Percentiles rank a stretch among this genome's conserved stretches.
Evolutionary conservation across 2,888 invertebrate genomes (phyloP).

Genomic region (Dorcus hopei): DNA sequence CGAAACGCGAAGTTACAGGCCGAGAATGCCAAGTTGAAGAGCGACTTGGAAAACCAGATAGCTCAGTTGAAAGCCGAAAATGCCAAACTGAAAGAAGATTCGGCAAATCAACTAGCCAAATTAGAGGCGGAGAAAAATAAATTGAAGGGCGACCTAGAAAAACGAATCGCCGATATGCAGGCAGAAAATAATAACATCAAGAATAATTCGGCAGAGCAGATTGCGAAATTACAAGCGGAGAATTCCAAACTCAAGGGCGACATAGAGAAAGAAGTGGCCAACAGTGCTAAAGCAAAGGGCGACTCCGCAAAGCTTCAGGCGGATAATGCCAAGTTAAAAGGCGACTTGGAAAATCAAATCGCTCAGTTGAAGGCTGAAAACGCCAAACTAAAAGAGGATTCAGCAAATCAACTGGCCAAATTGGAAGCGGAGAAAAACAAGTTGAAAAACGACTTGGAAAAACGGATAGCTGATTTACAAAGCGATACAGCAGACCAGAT

Average conservation of each 20-base stretch:
- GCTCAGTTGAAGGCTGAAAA: constrained; percentile 19
- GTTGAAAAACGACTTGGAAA: too few species aligned
- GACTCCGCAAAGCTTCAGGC: not conserved
- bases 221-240: not conserved
- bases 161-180: constrained; percentile 5
- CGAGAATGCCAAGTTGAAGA: not conserved
- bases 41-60: not conserved
- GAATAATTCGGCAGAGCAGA: constrained; percentile 18
- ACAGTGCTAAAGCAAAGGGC: too few species aligned
- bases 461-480: constrained; percentile 9
- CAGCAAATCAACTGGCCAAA: too few species aligned
- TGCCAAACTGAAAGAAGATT: constrained; percentile 14
- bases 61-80: constrained; percentile 18
- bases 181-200: not conserved
- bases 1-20: not conserved
- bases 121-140: constrained; percentile 7
- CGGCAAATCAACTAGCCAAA: too few species aligned
- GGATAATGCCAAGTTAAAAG: not conserved
- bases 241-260: too few species aligned
- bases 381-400: constrained; percentile 14
- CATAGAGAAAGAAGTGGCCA: too few species aligned
- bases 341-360: not conserved
- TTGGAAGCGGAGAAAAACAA: constrained; percentile 7
- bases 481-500: not conserved
- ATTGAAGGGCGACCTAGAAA: too few species aligned